Evolutionary conservation across 64 coral and sea anemone genomes (phyloP).

Genomic region (Montipora sp.): DNA sequence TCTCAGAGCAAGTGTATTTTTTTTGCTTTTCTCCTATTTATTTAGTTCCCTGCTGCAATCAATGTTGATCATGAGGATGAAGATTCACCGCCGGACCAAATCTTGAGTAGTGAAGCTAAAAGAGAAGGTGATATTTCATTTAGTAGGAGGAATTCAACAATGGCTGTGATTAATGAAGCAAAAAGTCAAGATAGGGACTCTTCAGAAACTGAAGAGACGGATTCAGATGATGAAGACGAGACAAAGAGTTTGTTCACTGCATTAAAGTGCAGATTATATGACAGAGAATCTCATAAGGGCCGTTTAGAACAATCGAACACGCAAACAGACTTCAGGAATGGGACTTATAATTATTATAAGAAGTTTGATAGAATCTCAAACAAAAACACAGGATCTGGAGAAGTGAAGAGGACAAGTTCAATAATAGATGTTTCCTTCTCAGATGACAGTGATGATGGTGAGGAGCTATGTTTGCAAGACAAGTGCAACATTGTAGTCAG

Average conservation of each 20-base stretch:
- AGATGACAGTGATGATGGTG: background rate
- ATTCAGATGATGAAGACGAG: constrained; percentile 43
- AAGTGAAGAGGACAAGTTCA: background rate
- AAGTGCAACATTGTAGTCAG: background rate
- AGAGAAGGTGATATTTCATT: background rate
- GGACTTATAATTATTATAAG: background rate
- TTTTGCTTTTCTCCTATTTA: background rate
- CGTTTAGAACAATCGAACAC: background rate
- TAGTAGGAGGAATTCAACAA: background rate
- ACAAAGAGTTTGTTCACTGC: constrained; percentile 38
- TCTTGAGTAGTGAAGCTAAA: background rate
- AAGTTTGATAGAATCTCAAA: background rate
- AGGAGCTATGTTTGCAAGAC: background rate
- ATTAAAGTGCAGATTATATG: constrained; percentile 5
- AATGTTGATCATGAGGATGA: background rate
- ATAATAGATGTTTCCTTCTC: constrained; percentile 54
- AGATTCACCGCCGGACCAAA: background rate
- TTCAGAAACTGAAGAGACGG: constrained; percentile 45
- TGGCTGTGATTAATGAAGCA: background rate
- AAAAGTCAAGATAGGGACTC: background rate
- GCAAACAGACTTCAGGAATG: background rate
- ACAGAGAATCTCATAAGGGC: background rate
- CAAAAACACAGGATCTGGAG: background rate
- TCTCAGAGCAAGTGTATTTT: background rate
- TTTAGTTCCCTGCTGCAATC: constrained; percentile 14